These are phyloP conservation scores for Eremophila alpestris DNA, from an alignment of 2,797 vertebrate species.

Conservation along the genomic window DNA sequence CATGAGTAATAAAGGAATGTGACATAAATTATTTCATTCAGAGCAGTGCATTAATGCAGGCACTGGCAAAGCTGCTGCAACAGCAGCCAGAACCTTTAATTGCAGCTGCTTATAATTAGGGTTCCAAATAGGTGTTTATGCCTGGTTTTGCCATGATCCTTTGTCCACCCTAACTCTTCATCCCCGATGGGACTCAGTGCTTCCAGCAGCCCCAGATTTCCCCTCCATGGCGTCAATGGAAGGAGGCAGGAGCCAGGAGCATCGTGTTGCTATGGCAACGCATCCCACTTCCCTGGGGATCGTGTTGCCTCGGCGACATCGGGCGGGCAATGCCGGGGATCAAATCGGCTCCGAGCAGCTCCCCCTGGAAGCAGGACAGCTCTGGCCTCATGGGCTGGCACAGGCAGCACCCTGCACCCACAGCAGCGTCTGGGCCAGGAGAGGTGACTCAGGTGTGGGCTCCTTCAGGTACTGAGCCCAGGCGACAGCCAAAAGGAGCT, in stretches of 20 bases:
- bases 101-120: not conserved
- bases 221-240: not conserved
- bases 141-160: not conserved
- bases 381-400: not conserved
- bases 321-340: not conserved
- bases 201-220: not conserved
- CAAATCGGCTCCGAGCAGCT: not conserved
- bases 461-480: not conserved
- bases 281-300: constrained; percentile 14
- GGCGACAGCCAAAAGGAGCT: not conserved
- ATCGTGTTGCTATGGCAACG: constrained; percentile 25
- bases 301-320: constrained; percentile 48
- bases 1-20: constrained; percentile 38
- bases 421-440: not conserved
- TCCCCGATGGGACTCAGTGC: not conserved
- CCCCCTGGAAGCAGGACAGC: not conserved
- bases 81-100: not conserved
- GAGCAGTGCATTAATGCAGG: not conserved
- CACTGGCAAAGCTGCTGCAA: not conserved
- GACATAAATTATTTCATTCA: constrained; percentile 44
- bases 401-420: accelerated
- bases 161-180: not conserved
- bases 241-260: constrained; percentile 26
- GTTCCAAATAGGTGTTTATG: not conserved
- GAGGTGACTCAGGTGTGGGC: accelerated